Base-by-base conservation (phyloP, 2,888 invertebrate genomes). In the Drosophila prolongata region DNA sequence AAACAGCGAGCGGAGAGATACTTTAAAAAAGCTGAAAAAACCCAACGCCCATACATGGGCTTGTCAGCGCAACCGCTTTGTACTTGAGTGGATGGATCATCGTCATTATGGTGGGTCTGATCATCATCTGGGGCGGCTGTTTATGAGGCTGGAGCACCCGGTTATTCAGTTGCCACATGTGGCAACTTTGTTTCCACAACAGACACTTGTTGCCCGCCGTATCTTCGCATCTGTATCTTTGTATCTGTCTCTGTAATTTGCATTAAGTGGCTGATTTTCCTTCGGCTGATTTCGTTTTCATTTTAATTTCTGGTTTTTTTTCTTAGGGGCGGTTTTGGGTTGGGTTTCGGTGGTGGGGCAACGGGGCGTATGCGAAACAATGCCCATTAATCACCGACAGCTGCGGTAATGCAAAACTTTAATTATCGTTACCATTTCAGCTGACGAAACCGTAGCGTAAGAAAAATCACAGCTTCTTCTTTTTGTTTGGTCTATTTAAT, bases 311-410 rank as follows among this genome's bases (percentile, higher is more conserved):
- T 30, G 37, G 47, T 14, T 35, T 40, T 47, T 40, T 35, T 61
- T 47, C 5, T 44, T 49, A 11, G 49, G 44, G 37, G 62, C n/a
- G 60, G 61, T 13, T 14, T 44, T 38, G 67, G 65, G 46, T 44
- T 46, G 69, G 47, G 73, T 52, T 68, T 56, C 47, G 40, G 43
- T 68, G 70, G 67, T 80, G 74, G 64, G 69, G 80, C 85, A 80
- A 65, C 70, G 60, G 54, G 69, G 58, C 76, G 79, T 75, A 77
- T 66, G 70, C 75, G 75, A 75, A 72, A 88, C 87, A 83, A 84
- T 76, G 84, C 79, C 67, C 75, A 88, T 88, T 83, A 77, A 82
- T 82, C 87, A 89, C 66, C 54, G 53, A 56, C 58, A 62, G 53
- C 71, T 62, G 59, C 66, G 50, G 65, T 56, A 60, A 67, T 65